These are phyloP conservation scores for Collichthys lucidus DNA, from an alignment of 2,113 vertebrate species.

Conservation along the genomic window DNA sequence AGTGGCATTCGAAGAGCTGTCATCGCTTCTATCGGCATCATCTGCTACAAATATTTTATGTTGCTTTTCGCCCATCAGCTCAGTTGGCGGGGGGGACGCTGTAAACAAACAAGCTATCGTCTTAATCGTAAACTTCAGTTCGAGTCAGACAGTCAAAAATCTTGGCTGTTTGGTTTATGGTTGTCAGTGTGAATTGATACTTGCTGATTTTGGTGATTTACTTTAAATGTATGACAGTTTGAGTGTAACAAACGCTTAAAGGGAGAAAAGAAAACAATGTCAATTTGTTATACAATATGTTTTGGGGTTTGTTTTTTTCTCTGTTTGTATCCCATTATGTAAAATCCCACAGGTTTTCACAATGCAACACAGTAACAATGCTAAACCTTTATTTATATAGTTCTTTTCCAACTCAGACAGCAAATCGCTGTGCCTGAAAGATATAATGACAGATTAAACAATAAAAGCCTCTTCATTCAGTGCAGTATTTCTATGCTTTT, in stretches of 20 bases:
- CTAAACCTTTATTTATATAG: neutral
- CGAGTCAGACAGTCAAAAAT: slow-evolving; percentile 23
- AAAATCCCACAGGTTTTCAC: slow-evolving; percentile 15
- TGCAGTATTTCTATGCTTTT: slow-evolving; percentile 1
- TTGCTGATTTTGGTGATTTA: slow-evolving; percentile 38
- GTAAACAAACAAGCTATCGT: neutral
- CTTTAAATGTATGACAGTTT: slow-evolving; percentile 35
- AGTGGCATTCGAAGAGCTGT: slow-evolving; percentile 50
- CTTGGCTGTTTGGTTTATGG: slow-evolving; percentile 38
- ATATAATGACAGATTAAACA: slow-evolving; percentile 20
- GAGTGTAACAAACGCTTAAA: slow-evolving; percentile 8
- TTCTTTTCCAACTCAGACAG: slow-evolving; percentile 9
- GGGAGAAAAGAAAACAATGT: slow-evolving; percentile 19
- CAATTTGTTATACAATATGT: neutral
- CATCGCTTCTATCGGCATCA: slow-evolving; percentile 45
- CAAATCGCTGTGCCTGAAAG: neutral
- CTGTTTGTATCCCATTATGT: neutral
- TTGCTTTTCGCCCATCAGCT: slow-evolving; percentile 35
- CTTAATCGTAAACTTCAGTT: slow-evolving; percentile 22
- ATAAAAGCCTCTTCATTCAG: slow-evolving; percentile 13
- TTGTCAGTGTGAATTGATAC: slow-evolving; percentile 37
- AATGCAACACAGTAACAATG: neutral
- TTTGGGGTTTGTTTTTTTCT: neutral
- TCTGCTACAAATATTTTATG: slow-evolving; percentile 41
- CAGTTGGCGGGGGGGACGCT: slow-evolving; percentile 19